A percentile compares a stretch with the other conserved stretches of the same genome.
These are phyloP conservation scores for Xyliphius kryptos DNA, from an alignment of 2,113 vertebrate genomes.

Conservation along the genomic window DNA sequence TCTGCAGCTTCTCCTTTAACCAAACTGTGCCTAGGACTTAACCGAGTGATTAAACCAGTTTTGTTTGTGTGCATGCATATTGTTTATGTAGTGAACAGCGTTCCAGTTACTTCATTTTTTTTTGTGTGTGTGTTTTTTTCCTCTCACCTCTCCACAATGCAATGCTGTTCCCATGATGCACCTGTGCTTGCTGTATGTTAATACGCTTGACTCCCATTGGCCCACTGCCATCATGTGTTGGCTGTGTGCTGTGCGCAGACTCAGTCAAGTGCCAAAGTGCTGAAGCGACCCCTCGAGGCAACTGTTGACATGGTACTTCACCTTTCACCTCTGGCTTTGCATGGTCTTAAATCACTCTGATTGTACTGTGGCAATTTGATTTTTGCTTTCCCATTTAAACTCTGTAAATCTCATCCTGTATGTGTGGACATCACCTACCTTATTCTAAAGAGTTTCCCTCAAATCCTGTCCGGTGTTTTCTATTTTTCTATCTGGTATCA, in stretches of 20 bases:
- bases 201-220: slow-evolving; percentile 99
- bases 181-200: slow-evolving; percentile 99
- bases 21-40: slow-evolving; percentile 25
- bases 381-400: slow-evolving; percentile 70
- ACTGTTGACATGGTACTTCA: slow-evolving; percentile 99
- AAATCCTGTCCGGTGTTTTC: slow-evolving; percentile 16
- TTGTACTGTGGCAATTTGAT: slow-evolving; percentile 90
- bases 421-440: slow-evolving; percentile 41
- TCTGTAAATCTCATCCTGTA: slow-evolving; percentile 55
- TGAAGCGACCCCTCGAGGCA: slow-evolving; percentile 99
- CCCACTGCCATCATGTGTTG: slow-evolving; percentile 99
- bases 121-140: slow-evolving; percentile 86
- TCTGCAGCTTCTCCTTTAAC: slow-evolving; percentile 28
- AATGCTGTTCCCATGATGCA: slow-evolving; percentile 99
- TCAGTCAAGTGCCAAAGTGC: slow-evolving; percentile 99
- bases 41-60: slow-evolving; percentile 88
- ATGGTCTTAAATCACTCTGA: slow-evolving; percentile 89
- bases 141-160: slow-evolving; percentile 99
- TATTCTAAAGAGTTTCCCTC: slow-evolving; percentile 40
- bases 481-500: too few species aligned
- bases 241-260: slow-evolving; percentile 99
- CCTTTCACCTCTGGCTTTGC: slow-evolving; percentile 99
- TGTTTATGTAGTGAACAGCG: slow-evolving; percentile 99
- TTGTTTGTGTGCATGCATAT: slow-evolving; percentile 99
- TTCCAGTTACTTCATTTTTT: slow-evolving; percentile 84